These are phyloP conservation scores for Phrixothrix hirtus DNA, from an alignment of 2,888 invertebrate genomes.

Conservation along the genomic window DNA sequence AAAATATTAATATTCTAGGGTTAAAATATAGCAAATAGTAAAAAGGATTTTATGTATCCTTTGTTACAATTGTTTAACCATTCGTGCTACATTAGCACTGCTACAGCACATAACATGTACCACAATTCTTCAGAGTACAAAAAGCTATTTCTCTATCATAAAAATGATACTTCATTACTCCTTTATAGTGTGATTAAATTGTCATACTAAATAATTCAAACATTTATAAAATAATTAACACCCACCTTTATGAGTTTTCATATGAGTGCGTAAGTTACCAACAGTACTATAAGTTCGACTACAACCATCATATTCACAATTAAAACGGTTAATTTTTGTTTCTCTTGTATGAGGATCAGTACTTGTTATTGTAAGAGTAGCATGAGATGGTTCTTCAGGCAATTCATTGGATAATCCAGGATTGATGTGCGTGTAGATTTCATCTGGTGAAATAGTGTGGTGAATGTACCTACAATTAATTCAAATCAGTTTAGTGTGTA, in stretches of 20 bases:
- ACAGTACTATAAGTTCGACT: constrained; percentile 88
- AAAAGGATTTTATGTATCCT: too few relatives aligned
- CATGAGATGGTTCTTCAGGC: constrained; percentile 70
- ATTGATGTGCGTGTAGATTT: constrained; percentile 72
- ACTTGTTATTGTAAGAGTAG: constrained; percentile 69
- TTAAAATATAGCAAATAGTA: too few relatives aligned
- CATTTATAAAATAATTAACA: too few relatives aligned
- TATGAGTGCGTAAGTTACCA: constrained; percentile 91
- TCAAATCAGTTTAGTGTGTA: background rate
- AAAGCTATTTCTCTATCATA: too few relatives aligned
- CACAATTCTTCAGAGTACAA: too few relatives aligned
- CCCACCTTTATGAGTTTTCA: constrained; percentile 93
- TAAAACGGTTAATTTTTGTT: constrained; percentile 69
- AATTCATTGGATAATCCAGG: constrained; percentile 66
- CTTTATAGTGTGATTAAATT: too few relatives aligned
- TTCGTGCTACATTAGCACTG: too few relatives aligned
- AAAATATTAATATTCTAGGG: too few relatives aligned
- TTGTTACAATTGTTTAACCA: too few relatives aligned
- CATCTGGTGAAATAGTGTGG: constrained; percentile 69
- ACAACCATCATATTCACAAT: constrained; percentile 88
- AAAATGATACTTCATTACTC: too few relatives aligned
- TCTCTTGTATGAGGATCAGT: constrained; percentile 63
- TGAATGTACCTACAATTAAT: constrained; percentile 65
- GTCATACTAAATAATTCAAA: too few relatives aligned
- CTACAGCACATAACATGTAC: too few relatives aligned